phyloP scores from a whole-genome alignment of 2,797 vertebrate genomes.

The Amblyopsis hoosieri region DNA sequence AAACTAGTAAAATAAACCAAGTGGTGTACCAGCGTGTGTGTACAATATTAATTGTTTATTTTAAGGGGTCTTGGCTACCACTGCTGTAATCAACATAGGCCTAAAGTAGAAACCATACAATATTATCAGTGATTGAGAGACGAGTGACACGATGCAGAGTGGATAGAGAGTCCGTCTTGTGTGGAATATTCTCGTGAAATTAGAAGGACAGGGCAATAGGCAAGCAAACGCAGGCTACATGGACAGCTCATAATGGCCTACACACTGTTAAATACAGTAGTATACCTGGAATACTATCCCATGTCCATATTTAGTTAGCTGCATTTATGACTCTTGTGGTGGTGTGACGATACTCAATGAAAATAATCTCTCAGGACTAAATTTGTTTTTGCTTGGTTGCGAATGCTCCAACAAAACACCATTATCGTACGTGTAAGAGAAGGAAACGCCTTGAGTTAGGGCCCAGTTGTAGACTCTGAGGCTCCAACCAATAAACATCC shows the following conservation, averaged over 20 bases:
- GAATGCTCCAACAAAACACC: background rate
- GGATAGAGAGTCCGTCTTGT: constrained; percentile 1
- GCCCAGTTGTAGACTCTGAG: constrained; percentile 15
- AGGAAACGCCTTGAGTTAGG: background rate
- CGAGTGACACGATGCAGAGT: background rate
- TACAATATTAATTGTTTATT: no score
- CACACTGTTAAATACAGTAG: constrained; percentile 32
- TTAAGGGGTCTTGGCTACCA: background rate
- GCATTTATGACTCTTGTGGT: constrained; percentile 21
- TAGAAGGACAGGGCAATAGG: constrained; percentile 25
- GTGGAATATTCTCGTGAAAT: constrained; percentile 43
- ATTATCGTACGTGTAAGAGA: background rate
- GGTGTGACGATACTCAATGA: background rate
- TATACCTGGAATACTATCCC: constrained; percentile 7
- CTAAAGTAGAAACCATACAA: background rate
- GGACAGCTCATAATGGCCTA: constrained; percentile 23
- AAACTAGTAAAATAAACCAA: no score
- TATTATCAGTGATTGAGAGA: background rate
- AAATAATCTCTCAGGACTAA: no score
- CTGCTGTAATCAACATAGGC: background rate
- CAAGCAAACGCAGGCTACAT: background rate
- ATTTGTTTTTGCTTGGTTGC: background rate
- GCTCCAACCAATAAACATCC: constrained; percentile 39
- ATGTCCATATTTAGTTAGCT: constrained; percentile 1
- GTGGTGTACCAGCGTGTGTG: no score